phyloP scores from a whole-genome alignment of 2,797 vertebrate genomes.

The Pangasius krempfi region DNA sequence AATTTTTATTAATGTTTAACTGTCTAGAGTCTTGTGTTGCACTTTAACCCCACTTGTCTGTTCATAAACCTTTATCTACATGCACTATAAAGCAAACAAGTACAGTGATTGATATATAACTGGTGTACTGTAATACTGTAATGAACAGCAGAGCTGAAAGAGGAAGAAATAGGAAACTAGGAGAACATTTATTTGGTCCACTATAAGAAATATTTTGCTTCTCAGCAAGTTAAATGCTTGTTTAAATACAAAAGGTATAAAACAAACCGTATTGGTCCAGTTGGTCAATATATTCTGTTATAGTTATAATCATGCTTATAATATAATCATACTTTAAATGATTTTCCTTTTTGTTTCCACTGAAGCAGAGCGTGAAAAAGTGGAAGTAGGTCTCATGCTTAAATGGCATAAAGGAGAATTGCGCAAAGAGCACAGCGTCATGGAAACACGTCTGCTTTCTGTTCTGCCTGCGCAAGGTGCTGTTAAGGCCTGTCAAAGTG shows the following conservation, averaged over 20 bases:
- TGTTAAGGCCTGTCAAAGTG: constrained; percentile 54
- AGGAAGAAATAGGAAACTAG: not conserved
- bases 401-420: constrained; percentile 49
- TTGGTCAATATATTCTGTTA: not conserved
- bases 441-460: constrained; percentile 63
- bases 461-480: constrained; percentile 53
- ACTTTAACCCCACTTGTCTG: constrained; percentile 54
- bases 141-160: constrained; percentile 22
- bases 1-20: constrained; percentile 58
- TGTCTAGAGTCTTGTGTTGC: constrained; percentile 24
- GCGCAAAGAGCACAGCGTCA: constrained; percentile 57
- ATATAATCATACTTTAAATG: not conserved
- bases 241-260: not conserved
- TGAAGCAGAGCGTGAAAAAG: constrained; percentile 17
- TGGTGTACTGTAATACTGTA: not conserved
- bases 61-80: constrained; percentile 46
- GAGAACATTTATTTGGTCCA: not conserved
- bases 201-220: not conserved
- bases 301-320: too few relatives aligned
- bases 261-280: too few relatives aligned
- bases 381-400: constrained; percentile 51
- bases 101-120: constrained; percentile 38
- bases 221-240: not conserved
- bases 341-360: not conserved
- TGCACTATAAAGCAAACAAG: constrained; percentile 35